phyloP scores from a whole-genome alignment of 2,113 vertebrate species.

The Petromus typicus region DNA sequence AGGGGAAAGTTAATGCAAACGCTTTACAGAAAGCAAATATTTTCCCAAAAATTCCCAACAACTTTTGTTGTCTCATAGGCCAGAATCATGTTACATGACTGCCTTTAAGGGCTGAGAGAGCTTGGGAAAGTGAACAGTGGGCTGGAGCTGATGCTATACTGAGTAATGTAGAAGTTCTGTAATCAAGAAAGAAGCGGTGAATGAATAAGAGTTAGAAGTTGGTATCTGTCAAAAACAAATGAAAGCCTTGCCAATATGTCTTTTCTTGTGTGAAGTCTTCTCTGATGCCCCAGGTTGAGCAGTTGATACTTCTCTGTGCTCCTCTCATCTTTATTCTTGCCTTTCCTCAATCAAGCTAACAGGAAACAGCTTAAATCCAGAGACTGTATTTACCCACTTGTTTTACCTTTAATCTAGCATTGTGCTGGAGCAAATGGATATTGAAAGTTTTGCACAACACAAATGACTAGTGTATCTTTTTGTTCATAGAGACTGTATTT shows the following conservation, averaged over 20 bases:
- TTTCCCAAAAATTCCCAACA: constrained; percentile 27
- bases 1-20: constrained; percentile 10
- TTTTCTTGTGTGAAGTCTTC: not conserved
- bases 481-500: constrained; percentile 1
- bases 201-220: constrained; percentile 8
- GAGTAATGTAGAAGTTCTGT: not conserved
- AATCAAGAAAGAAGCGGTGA: constrained; percentile 18
- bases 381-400: constrained; percentile 35
- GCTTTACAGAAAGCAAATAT: constrained; percentile 21
- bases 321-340: not conserved
- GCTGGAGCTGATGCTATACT: not conserved
- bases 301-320: not conserved
- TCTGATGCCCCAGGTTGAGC: not conserved
- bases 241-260: not conserved
- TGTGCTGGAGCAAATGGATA: not conserved
- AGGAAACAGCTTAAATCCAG: not conserved
- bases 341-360: not conserved
- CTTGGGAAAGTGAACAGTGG: constrained; percentile 13
- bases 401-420: not conserved
- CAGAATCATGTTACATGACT: not conserved
- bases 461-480: not conserved
- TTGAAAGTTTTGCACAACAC: not conserved
- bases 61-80: not conserved
- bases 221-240: not conserved
- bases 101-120: not conserved